Evolutionary conservation across 2,888 invertebrate species (phyloP).

Genomic region (Dryobotodes eremita): DNA sequence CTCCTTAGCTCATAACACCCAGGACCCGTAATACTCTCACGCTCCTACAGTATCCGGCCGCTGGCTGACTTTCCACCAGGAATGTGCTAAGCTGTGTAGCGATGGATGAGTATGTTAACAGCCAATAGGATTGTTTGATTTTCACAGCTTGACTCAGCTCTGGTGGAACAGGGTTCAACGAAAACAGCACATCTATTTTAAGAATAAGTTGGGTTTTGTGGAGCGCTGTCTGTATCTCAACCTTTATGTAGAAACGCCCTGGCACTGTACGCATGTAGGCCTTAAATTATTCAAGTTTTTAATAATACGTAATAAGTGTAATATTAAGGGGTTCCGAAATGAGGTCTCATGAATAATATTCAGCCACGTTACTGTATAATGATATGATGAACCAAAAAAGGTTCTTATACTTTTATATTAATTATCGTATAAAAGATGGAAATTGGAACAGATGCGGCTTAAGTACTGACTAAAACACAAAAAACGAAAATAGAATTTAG

Average conservation of each 20-base stretch:
- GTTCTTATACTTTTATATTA: not conserved
- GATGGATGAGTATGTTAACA: not conserved
- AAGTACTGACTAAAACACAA: conserved; percentile 3
- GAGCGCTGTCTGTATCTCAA: not conserved
- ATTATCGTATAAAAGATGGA: not conserved
- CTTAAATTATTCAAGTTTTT: conserved; percentile 36
- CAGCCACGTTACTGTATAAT: not conserved
- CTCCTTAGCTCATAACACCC: not conserved
- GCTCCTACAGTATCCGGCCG: not conserved
- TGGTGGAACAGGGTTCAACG: not conserved
- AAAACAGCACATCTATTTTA: not conserved
- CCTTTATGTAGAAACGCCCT: not conserved
- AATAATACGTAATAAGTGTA: conserved; percentile 44
- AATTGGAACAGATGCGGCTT: conserved; percentile 7
- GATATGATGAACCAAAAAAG: conserved; percentile 5
- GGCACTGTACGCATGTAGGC: not conserved
- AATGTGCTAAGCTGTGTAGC: not conserved
- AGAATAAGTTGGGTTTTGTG: not conserved
- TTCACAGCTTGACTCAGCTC: not conserved
- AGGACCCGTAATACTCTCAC: not conserved
- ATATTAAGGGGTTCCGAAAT: conserved; percentile 9
- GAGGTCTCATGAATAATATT: conserved; percentile 26
- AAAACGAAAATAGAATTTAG: not conserved
- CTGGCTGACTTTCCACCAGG: not conserved
- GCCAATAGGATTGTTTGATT: not conserved